Percentiles rank a stretch among this genome's conserved stretches.
Evolutionary conservation across 92 coral and sea anemone species (phyloP).

Genomic region (Palythoa heliodiscus): DNA sequence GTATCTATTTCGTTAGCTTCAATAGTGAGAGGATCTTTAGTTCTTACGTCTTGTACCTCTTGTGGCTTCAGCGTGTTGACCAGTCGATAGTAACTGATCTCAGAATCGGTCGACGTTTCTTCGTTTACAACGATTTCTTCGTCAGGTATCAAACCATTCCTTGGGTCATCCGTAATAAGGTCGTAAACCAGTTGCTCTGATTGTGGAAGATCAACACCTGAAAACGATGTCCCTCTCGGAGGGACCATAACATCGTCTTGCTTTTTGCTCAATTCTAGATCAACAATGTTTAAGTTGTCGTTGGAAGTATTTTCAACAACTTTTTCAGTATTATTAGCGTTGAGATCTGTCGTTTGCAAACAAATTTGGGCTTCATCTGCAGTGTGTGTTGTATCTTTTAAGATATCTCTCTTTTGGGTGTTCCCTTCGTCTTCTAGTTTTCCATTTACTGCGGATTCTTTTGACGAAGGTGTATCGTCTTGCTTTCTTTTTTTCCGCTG

Average conservation of each 20-base stretch:
- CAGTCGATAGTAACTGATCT: conserved; percentile 1
- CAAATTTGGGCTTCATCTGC: not conserved
- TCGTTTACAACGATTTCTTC: conserved; percentile 20
- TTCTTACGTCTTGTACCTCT: not conserved
- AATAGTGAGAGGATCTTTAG: not conserved
- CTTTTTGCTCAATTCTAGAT: not conserved
- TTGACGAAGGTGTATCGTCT: not conserved
- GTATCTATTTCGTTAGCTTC: conserved; percentile 3
- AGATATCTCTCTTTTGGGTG: not conserved
- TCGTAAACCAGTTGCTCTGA: conserved; percentile 40
- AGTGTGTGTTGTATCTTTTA: not conserved
- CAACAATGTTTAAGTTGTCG: not conserved
- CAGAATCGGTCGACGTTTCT: conserved; percentile 32
- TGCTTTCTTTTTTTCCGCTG: conserved; percentile 10
- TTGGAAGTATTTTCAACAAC: not conserved
- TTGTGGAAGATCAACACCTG: not conserved
- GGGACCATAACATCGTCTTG: not conserved
- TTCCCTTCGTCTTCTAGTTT: not conserved
- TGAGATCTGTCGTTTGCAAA: not conserved
- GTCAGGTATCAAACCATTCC: not conserved
- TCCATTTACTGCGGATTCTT: not conserved
- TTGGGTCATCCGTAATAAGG: conserved; percentile 30
- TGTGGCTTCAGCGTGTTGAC: not conserved
- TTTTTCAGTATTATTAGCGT: not conserved
- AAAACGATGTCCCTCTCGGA: not conserved